These are phyloP conservation scores for Sebastes steindachneri DNA, from an alignment of 2,797 vertebrate species.

Conservation along the genomic window DNA sequence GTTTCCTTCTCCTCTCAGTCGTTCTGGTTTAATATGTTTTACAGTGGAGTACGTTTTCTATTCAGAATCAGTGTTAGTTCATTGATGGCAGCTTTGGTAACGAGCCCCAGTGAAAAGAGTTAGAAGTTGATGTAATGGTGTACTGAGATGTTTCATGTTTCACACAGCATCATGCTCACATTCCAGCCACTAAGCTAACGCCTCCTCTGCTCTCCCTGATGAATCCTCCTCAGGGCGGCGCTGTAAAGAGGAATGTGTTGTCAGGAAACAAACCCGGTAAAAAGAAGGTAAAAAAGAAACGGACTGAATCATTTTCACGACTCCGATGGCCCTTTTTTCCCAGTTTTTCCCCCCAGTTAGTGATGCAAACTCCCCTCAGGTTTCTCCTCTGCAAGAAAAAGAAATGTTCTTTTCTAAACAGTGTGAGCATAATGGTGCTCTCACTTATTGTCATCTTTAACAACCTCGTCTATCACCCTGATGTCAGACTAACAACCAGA, in stretches of 20 bases:
- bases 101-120: background rate
- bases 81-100: background rate
- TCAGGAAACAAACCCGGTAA: constrained; percentile 67
- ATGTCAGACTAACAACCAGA: constrained; percentile 31
- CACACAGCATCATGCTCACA: background rate
- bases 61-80: background rate
- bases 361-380: background rate
- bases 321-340: background rate
- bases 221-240: constrained; percentile 60
- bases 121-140: background rate
- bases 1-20: background rate
- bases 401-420: background rate
- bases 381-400: background rate
- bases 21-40: background rate
- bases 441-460: background rate
- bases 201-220: constrained; percentile 28
- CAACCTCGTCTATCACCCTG: background rate
- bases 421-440: background rate
- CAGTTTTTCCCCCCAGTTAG: background rate
- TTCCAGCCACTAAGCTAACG: constrained; percentile 4
- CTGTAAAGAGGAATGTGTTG: constrained; percentile 67
- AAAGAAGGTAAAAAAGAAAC: constrained; percentile 73
- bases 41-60: no score
- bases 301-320: background rate
- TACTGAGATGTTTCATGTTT: background rate